Evolutionary conservation across 2,888 invertebrate genomes (phyloP).

Genomic region (Eurytoma adleriae): DNA sequence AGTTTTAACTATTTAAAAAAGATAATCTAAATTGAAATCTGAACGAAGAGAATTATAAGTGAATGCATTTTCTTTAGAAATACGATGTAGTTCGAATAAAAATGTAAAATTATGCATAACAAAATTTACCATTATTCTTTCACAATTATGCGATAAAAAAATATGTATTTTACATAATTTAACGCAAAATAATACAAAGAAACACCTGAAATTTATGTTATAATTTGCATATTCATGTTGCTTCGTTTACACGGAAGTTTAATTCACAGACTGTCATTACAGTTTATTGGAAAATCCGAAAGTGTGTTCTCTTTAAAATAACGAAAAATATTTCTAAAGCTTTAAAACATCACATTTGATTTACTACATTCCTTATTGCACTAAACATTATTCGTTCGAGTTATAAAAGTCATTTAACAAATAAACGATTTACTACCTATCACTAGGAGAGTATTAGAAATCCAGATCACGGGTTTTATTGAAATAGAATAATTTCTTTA

Average conservation of each 20-base stretch:
- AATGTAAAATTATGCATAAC: neutral
- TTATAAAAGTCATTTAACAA: no score
- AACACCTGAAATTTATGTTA: constrained; percentile 4
- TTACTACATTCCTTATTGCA: no score
- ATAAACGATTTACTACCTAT: no score
- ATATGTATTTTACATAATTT: constrained; percentile 16
- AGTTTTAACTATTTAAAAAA: neutral
- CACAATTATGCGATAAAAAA: constrained; percentile 6
- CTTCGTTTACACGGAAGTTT: constrained; percentile 14
- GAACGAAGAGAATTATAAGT: no score
- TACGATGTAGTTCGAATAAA: neutral
- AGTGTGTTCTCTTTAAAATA: neutral
- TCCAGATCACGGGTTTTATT: no score
- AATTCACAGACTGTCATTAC: neutral
- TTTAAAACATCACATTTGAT: neutral
- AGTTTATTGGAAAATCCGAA: no score
- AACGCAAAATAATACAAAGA: constrained; percentile 11
- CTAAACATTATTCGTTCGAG: no score
- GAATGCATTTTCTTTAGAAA: no score
- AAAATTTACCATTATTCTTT: constrained; percentile 1
- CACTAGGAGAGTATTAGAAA: no score
- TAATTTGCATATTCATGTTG: constrained; percentile 14
- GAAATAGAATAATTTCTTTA: no score
- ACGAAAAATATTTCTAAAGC: neutral
- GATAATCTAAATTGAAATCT: neutral